Base-by-base conservation (phyloP, 64 coral and sea anemone genomes). In the Anthopleura sola region DNA sequence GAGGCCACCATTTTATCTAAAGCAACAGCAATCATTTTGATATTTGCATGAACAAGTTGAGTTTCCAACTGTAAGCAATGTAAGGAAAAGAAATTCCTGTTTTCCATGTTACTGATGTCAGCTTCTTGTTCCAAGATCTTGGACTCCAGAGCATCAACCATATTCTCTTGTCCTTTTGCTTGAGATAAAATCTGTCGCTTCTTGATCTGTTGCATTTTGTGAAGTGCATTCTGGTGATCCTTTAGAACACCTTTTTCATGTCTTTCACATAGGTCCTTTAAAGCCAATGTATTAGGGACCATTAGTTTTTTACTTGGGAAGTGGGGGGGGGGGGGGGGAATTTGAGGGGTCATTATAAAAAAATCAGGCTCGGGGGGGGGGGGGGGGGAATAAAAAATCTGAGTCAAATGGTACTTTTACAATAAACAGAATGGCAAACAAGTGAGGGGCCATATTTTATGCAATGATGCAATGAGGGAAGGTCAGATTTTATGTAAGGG, bases 181-280 rank as follows among this genome's bases (percentile, higher is more conserved):
- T 99, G 97, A 17, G 97, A 93, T 21, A 89, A 81, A 28, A 99
- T 99, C 78, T 99, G 97, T 32, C 97, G 86, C 49, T 99, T 99
- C 82, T 99, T 99, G 60, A 99, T 99, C 75, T 99, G 97, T 38
- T 99, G 97, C 97, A 99, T 99, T 55, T 99, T 99, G 14, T 99
- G 97, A 32, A 99, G 78, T 0, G 97, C 90, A 75, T 99, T 89
- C 80, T 99, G 97, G 71, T 99, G 97, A 75, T 99, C 97, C 55
- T 99, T 99, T 31, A 99, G 82, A 9, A 99, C 97, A 75, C 97
- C 97, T 76, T 94, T 99, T 84, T 99, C 97, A 49, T 95, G 92
- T 47, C 97, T 78, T 10, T 99, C 93, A 76, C 97, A 99, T 8
- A 99, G 77, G 20, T 99, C 97, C 97, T 99, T n/a, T 23, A 79